Evolutionary conservation across 2,888 invertebrate genomes (phyloP).

Genomic region (Steinernema hermaphroditum): DNA sequence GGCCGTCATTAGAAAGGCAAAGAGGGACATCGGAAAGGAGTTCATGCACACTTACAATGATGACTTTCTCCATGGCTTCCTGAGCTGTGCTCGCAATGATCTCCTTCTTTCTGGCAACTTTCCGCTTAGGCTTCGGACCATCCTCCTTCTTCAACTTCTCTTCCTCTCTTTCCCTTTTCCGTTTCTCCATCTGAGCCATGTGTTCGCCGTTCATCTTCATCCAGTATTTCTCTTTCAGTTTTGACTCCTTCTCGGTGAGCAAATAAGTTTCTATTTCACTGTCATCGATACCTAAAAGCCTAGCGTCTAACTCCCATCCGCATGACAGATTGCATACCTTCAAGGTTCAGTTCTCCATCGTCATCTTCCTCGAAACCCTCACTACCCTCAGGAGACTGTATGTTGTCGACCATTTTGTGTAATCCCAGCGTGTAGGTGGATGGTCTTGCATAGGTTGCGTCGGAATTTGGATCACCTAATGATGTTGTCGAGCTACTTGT

Average conservation of each 20-base stretch:
- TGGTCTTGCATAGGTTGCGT: conserved; percentile 43
- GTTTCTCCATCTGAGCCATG: conserved; percentile 79
- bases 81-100: conserved; percentile 71
- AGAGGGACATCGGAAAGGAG: neutral
- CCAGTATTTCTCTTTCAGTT: conserved; percentile 84
- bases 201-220: conserved; percentile 83
- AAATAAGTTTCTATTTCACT: conserved; percentile 78
- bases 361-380: conserved; percentile 29
- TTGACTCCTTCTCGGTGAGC: conserved; percentile 73
- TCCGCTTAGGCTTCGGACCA: conserved; percentile 63
- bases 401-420: neutral
- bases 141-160: conserved; percentile 67
- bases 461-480: neutral
- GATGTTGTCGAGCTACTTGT: conserved; percentile 36
- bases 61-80: conserved; percentile 93
- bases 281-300: conserved; percentile 78
- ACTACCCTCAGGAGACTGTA: neutral
- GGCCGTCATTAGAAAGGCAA: neutral
- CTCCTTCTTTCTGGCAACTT: conserved; percentile 40
- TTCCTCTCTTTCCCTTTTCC: conserved; percentile 78
- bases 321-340: conserved; percentile 36
- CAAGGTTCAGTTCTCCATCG: conserved; percentile 43
- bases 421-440: conserved; percentile 59
- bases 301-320: neutral
- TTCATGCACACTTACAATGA: conserved; percentile 71